Percentiles rank a stretch among this genome's conserved stretches.
These are phyloP conservation scores for Charadrius vociferus DNA, from an alignment of 2,113 vertebrate species.

Conservation along the genomic window DNA sequence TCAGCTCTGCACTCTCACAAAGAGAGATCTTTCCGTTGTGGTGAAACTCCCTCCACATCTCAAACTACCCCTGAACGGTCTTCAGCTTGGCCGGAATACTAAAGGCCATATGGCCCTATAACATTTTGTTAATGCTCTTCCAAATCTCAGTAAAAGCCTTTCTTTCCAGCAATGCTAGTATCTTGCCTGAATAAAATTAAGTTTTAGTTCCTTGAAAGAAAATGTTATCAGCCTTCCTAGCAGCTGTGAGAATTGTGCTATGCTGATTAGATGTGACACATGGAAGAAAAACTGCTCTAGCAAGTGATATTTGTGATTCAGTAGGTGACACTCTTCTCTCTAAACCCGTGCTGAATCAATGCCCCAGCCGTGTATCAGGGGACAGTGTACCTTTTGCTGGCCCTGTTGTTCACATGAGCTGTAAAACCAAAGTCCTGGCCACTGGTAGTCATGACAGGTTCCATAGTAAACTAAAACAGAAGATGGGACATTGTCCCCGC, in stretches of 20 bases:
- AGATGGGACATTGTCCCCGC: neutral
- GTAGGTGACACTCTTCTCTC: conserved; percentile 22
- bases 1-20: neutral
- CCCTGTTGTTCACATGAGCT: neutral
- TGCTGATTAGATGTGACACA: conserved; percentile 61
- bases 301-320: conserved; percentile 46
- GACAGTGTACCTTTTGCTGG: neutral
- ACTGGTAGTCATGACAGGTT: neutral
- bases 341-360: neutral
- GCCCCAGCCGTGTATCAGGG: neutral
- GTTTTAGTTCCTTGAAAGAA: conserved; percentile 68
- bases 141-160: conserved; percentile 30
- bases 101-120: conserved; percentile 28
- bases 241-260: conserved; percentile 53
- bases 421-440: neutral
- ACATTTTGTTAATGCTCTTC: conserved; percentile 45
- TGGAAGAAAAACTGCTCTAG: conserved; percentile 42
- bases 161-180: conserved; percentile 40
- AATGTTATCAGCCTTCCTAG: conserved; percentile 51
- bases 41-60: neutral
- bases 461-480: neutral
- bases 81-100: conserved; percentile 22
- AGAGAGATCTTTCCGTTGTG: neutral
- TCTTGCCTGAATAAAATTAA: conserved; percentile 58
- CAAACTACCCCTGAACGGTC: neutral